Evolutionary conservation across 1,140 invertebrate species (phyloP).

Genomic region (Lepidurus apus): DNA sequence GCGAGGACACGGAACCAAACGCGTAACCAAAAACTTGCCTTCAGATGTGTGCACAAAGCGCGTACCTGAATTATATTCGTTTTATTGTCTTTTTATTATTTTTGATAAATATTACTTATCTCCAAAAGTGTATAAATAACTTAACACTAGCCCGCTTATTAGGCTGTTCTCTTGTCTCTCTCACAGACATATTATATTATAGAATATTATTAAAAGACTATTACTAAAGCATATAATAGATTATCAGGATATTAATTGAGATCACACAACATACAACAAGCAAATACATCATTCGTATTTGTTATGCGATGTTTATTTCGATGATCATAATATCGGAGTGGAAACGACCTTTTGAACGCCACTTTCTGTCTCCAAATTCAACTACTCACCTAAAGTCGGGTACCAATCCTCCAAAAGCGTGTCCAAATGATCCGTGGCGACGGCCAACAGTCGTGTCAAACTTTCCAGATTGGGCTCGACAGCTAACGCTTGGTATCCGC

Average conservation of each 20-base stretch:
- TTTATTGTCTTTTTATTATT: too few relatives aligned
- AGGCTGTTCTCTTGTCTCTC: too few relatives aligned
- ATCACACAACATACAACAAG: conserved; percentile 24
- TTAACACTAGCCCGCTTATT: too few relatives aligned
- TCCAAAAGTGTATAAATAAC: too few relatives aligned
- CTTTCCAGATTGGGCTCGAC: conserved; percentile 68
- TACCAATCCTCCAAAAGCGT: conserved; percentile 97
- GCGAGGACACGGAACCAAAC: conserved; percentile 86
- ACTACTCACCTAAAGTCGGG: conserved; percentile 62
- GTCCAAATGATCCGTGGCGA: conserved; percentile 95
- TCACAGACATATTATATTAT: too few relatives aligned
- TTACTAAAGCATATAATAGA: neutral
- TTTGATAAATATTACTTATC: too few relatives aligned
- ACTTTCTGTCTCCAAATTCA: too few relatives aligned
- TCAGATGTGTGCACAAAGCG: conserved; percentile 96
- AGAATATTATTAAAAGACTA: neutral
- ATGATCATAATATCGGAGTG: conserved; percentile 32
- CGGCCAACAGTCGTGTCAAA: conserved; percentile 76
- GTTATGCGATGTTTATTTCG: too few relatives aligned
- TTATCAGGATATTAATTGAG: neutral
- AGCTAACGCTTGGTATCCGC: conserved; percentile 52
- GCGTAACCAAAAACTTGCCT: conserved; percentile 87
- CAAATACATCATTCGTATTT: neutral
- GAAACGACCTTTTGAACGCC: neutral
- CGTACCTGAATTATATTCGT: conserved; percentile 58